These are phyloP conservation scores for Hippolais icterina DNA, from an alignment of 2,113 vertebrate genomes.

Conservation along the genomic window DNA sequence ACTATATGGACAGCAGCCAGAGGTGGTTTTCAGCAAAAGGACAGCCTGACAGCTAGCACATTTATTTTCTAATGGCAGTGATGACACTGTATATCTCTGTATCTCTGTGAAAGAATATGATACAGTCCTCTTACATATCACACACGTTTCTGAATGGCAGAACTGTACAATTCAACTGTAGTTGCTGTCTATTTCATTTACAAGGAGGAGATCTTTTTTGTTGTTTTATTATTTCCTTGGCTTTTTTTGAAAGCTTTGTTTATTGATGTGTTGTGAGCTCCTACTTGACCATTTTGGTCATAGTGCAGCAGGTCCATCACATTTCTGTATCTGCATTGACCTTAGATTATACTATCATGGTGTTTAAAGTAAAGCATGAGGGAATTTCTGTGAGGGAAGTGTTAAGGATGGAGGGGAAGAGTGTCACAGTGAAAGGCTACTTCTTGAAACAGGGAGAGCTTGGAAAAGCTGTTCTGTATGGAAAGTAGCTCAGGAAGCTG, in stretches of 20 bases:
- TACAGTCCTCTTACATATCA: not conserved
- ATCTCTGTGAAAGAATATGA: not conserved
- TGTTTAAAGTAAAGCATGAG: not conserved
- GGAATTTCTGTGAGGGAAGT: not conserved
- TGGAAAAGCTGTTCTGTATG: not conserved
- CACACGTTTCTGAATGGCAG: not conserved
- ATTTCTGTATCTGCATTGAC: not conserved
- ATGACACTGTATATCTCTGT: not conserved
- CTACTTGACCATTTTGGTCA: accelerated
- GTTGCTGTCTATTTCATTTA: not conserved
- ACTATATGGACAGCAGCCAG: not conserved
- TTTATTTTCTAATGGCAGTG: not conserved
- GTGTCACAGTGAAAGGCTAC: not conserved
- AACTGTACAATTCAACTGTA: not conserved
- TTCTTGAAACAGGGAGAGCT: not conserved
- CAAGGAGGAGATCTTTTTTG: not conserved
- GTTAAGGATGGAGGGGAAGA: not conserved
- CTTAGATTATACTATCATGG: not conserved
- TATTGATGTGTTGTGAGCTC: not conserved
- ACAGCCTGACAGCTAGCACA: accelerated
- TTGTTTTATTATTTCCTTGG: not conserved
- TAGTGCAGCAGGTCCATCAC: not conserved
- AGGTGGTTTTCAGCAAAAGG: not conserved
- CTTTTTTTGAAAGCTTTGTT: not conserved
- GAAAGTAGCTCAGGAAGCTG: not conserved